A percentile compares a stretch with the other conserved stretches of the same genome.
Conservation (phyloP, 2,797 vertebrate species). For the Hyperoplus lanceolatus region DNA sequence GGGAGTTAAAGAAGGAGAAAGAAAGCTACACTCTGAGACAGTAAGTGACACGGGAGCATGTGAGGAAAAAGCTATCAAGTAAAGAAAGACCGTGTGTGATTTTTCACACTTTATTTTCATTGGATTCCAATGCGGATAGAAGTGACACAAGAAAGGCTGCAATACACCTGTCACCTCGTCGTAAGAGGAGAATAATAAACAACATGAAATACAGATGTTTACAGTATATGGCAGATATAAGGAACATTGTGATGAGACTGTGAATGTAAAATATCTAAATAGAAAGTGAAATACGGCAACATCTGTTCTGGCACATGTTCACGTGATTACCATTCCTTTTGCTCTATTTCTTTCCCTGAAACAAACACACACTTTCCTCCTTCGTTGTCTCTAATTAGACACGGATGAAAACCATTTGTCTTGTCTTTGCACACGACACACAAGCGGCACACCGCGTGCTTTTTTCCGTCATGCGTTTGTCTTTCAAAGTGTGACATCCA, state of each 20-base stretch:
- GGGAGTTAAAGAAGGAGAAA: background rate
- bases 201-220: constrained; percentile 1
- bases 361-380: constrained; percentile 51
- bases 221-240: background rate
- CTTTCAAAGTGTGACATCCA: constrained; percentile 47
- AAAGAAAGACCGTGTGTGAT: constrained; percentile 7
- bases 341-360: constrained; percentile 40
- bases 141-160: constrained; percentile 1
- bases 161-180: background rate
- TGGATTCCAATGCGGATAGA: background rate
- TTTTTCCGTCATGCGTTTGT: constrained; percentile 46
- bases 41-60: constrained; percentile 6
- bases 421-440: constrained; percentile 33
- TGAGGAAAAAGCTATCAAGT: constrained; percentile 30
- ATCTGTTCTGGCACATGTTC: constrained; percentile 24
- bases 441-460: constrained; percentile 24
- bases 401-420: constrained; percentile 65
- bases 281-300: constrained; percentile 6
- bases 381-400: constrained; percentile 70
- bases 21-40: constrained; percentile 7
- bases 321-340: constrained; percentile 37
- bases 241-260: background rate
- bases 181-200: background rate
- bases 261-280: background rate
- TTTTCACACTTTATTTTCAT: constrained; percentile 34